A percentile compares a stretch with the other conserved stretches of the same genome.
These are phyloP conservation scores for Acheta domesticus DNA, from an alignment of 2,888 invertebrate genomes.

Conservation along the genomic window DNA sequence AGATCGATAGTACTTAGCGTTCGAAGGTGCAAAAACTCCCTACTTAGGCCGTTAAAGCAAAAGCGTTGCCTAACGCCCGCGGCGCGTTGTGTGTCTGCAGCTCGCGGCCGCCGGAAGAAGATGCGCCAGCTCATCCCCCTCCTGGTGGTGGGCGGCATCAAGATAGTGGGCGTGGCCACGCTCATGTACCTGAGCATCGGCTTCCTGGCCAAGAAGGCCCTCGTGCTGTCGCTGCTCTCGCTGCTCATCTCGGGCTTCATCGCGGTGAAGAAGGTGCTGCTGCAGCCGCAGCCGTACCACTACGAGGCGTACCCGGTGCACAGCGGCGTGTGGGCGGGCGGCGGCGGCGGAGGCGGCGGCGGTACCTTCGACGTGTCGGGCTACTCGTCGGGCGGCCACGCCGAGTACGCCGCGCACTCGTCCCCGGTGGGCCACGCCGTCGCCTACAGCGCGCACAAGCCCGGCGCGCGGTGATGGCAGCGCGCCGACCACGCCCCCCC, in stretches of 20 bases:
- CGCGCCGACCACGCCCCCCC: no score
- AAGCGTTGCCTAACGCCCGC: no score
- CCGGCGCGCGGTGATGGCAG: background rate
- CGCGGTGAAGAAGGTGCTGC: constrained; percentile 18
- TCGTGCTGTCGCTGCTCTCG: background rate
- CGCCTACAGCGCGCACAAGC: constrained; percentile 24
- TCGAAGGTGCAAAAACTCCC: no score
- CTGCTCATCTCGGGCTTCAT: constrained; percentile 20
- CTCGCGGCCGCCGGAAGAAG: constrained; percentile 18
- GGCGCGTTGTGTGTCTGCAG: background rate
- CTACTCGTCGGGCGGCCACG: background rate
- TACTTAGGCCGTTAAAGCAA: no score
- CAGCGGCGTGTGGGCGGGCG: background rate
- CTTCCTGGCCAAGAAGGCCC: constrained; percentile 10
- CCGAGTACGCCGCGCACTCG: background rate
- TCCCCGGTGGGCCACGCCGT: background rate
- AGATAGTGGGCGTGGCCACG: background rate
- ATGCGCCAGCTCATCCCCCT: background rate
- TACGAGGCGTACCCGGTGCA: background rate
- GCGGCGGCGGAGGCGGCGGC: background rate
- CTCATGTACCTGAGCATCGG: background rate
- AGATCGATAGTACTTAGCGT: no score
- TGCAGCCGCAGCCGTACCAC: no score
- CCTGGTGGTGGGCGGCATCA: background rate
- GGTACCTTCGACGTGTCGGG: background rate